Base-by-base conservation (phyloP, 2,797 vertebrate species). In the Etheostoma perlongum region DNA sequence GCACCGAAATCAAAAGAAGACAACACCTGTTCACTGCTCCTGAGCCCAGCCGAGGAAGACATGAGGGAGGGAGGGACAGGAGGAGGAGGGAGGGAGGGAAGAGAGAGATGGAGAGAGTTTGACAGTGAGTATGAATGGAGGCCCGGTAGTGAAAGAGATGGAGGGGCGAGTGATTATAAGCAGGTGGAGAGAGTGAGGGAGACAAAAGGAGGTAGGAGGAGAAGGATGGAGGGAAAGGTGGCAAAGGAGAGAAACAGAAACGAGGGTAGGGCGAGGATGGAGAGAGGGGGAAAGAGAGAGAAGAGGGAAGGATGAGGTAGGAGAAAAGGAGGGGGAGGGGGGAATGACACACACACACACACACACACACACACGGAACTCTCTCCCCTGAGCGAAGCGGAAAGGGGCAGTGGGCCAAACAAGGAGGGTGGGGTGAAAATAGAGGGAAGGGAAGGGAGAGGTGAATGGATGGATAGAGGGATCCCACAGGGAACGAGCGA, bases 1-100 rank as follows among this genome's bases (percentile, higher is more conserved):
- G 97, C 97, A 98, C 96, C 96, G 96, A 98, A 98, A 99, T 99
- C 97, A 99, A 98, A 99, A 97, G 93, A 95, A 97, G 95, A 91
- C 96, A 98, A 98, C 98, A 99, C 98, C 98, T 99, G 98, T 98
- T 97, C 97, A 95, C 96, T 96, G 96, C 97, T 97, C 95, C 95
- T 95, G 96, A 96, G 95, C 95, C 96, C 96, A 88, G 82, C 63
- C 81, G 85, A 86, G 90, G 85, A 86, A 54, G 83, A 76, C 82
- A 74, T 8, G 64, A 21, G 58, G 55, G 72, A n/a, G 47, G 55
- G 33, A 6, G 15, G 47, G 14, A 14, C 30, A 4, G 4, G 46
- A 15, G 49, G 18, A 47, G 6, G 57, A 51, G 40, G 27, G 27
- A 36, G 11, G 63, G 42, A 23, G 44, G 23, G 44, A 15, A 7